Evolutionary conservation across 1,140 invertebrate genomes (phyloP).

Genomic region (Euglossa dilemma): DNA sequence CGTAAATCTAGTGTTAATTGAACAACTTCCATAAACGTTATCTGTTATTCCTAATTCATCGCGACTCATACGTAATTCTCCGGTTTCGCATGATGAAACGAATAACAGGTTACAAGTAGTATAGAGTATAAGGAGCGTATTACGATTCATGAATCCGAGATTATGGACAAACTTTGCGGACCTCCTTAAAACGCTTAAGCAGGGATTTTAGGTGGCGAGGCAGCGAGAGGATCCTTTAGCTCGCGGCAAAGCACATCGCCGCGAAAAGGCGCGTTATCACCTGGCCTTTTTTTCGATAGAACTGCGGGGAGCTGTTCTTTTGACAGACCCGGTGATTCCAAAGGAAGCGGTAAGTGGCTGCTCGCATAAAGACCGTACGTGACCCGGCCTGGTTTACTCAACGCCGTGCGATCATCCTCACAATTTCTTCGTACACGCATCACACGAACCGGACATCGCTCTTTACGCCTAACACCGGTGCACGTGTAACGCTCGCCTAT

Average conservation of each 20-base stretch:
- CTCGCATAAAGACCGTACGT: slow-evolving; percentile 68
- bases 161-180: not conserved
- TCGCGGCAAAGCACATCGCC: not conserved
- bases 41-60: too few relatives aligned
- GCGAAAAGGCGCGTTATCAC: slow-evolving; percentile 9
- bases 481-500: slow-evolving; percentile 20
- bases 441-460: slow-evolving; percentile 62
- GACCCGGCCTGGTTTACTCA: slow-evolving; percentile 42
- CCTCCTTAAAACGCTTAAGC: not conserved
- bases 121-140: not conserved
- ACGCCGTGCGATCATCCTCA: slow-evolving; percentile 1
- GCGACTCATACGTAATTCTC: too few relatives aligned
- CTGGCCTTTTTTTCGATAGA: slow-evolving; percentile 11
- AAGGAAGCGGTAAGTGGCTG: slow-evolving; percentile 57
- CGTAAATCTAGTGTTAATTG: too few relatives aligned
- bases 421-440: slow-evolving; percentile 56
- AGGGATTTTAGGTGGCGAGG: not conserved
- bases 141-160: not conserved
- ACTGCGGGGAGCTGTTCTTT: slow-evolving; percentile 25
- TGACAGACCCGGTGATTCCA: slow-evolving; percentile 51
- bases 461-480: slow-evolving; percentile 50
- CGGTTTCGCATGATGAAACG: too few relatives aligned
- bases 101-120: too few relatives aligned
- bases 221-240: not conserved
- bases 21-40: too few relatives aligned